Conservation (phyloP, 1,140 invertebrate species). For the Leptinotarsa defecta region DNA sequence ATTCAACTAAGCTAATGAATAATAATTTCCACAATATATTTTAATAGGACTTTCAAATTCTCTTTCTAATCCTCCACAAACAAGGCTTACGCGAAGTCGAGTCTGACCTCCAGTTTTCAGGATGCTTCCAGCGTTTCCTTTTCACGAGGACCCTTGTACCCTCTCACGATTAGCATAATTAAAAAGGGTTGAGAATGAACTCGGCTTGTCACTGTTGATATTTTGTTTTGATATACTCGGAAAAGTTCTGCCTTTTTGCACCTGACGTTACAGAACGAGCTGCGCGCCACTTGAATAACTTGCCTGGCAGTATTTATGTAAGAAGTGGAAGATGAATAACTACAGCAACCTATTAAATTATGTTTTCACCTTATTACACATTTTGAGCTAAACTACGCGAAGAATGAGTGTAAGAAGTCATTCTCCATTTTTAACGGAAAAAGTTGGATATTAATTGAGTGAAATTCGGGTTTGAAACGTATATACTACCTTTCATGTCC, state of each 20-base stretch:
- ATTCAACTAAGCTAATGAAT: no score
- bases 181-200: conserved; percentile 18
- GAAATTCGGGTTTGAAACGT: no score
- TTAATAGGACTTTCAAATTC: not conserved
- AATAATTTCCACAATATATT: not conserved
- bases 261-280: conserved; percentile 21
- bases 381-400: conserved; percentile 10
- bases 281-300: conserved; percentile 17
- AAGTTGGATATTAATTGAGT: no score
- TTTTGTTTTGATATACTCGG: conserved; percentile 22
- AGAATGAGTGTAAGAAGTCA: not conserved
- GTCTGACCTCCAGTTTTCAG: not conserved
- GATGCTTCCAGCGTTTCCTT: not conserved
- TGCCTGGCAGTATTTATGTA: conserved; percentile 10
- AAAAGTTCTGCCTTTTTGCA: conserved; percentile 23
- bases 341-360: conserved; percentile 15
- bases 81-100: not conserved
- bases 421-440: not conserved
- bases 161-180: conserved; percentile 20
- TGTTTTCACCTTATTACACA: conserved; percentile 20
- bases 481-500: no score
- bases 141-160: not conserved
- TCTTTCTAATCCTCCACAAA: not conserved
- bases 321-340: not conserved
- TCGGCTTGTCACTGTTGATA: not conserved